Evolutionary conservation across 2,888 invertebrate genomes (phyloP).

Genomic region (Tridacna gigas): DNA sequence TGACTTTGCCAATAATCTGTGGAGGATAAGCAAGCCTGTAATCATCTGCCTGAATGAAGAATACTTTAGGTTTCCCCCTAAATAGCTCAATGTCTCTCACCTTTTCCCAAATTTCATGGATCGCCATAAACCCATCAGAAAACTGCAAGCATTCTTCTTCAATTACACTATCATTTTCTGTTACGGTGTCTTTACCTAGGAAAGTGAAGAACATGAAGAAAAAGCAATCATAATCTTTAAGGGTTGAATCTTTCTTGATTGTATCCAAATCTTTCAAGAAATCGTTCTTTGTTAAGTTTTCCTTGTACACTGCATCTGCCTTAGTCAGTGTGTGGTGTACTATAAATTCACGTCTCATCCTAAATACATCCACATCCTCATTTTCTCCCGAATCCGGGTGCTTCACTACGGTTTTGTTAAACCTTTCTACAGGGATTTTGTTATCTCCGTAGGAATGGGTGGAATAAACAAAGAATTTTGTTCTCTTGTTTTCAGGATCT

Average conservation of each 20-base stretch:
- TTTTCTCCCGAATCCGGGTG: neutral
- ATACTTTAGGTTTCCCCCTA: constrained; percentile 9
- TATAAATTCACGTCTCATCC: constrained; percentile 1
- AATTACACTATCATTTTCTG: neutral
- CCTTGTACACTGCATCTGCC: neutral
- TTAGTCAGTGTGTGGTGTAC: neutral
- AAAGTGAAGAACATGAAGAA: constrained; percentile 25
- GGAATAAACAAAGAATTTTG: constrained; percentile 3
- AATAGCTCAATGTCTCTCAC: neutral
- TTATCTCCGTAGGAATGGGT: neutral
- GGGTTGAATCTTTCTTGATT: neutral
- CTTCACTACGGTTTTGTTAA: neutral
- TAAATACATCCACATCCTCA: constrained; percentile 6
- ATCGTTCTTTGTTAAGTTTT: neutral
- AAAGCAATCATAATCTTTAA: constrained; percentile 8
- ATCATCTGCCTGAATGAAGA: constrained; percentile 12
- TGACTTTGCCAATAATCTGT: neutral
- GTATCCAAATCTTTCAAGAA: neutral
- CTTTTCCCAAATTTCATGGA: constrained; percentile 10
- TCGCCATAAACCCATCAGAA: neutral
- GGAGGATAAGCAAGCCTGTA: neutral
- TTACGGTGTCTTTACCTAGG: neutral
- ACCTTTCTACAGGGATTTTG: neutral
- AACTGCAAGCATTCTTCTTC: constrained; percentile 13
- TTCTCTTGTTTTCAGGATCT: constrained; percentile 7